These are phyloP conservation scores for Desmophyllum pertusum DNA, from an alignment of 92 coral and sea anemone species.

Conservation along the genomic window DNA sequence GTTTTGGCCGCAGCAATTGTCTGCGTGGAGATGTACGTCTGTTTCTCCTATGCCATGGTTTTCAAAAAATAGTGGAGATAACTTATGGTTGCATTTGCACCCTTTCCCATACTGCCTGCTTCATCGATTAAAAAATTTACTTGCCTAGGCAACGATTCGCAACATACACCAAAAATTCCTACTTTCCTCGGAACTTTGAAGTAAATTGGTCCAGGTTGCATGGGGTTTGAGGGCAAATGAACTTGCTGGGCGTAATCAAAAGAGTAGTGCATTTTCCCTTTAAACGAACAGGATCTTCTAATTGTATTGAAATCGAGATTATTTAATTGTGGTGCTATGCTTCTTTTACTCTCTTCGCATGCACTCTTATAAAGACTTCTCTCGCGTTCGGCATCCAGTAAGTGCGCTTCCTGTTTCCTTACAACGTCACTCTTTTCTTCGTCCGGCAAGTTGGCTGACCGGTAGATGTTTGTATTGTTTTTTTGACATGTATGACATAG, in stretches of 20 bases:
- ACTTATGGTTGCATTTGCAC: slow-evolving; percentile 41
- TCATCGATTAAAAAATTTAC: slow-evolving; percentile 50
- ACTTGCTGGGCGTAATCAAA: slow-evolving; percentile 63
- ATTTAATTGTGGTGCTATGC: neutral
- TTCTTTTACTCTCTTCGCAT: slow-evolving; percentile 20
- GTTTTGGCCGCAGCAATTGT: slow-evolving; percentile 55
- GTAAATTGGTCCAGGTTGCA: slow-evolving; percentile 63
- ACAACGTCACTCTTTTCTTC: slow-evolving; percentile 35
- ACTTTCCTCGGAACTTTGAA: slow-evolving; percentile 53
- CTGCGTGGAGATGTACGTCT: slow-evolving; percentile 50
- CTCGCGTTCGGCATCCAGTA: slow-evolving; percentile 51
- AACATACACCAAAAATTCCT: slow-evolving; percentile 24
- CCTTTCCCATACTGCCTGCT: slow-evolving; percentile 35
- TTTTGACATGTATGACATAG: slow-evolving; percentile 43
- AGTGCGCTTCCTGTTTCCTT: slow-evolving; percentile 41
- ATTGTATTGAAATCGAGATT: slow-evolving; percentile 1
- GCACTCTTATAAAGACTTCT: slow-evolving; percentile 42
- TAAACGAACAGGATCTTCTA: slow-evolving; percentile 38
- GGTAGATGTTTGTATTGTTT: slow-evolving; percentile 28
- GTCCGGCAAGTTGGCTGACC: slow-evolving; percentile 50
- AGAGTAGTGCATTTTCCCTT: slow-evolving; percentile 46
- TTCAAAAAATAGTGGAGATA: slow-evolving; percentile 28
- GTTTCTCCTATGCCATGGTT: slow-evolving; percentile 42
- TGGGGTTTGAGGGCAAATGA: slow-evolving; percentile 56
- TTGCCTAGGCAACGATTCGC: slow-evolving; percentile 11